A percentile compares a stretch with the other conserved stretches of the same genome.
phyloP scores from a whole-genome alignment of 2,797 vertebrate species.

The Pangasius krempfi region DNA sequence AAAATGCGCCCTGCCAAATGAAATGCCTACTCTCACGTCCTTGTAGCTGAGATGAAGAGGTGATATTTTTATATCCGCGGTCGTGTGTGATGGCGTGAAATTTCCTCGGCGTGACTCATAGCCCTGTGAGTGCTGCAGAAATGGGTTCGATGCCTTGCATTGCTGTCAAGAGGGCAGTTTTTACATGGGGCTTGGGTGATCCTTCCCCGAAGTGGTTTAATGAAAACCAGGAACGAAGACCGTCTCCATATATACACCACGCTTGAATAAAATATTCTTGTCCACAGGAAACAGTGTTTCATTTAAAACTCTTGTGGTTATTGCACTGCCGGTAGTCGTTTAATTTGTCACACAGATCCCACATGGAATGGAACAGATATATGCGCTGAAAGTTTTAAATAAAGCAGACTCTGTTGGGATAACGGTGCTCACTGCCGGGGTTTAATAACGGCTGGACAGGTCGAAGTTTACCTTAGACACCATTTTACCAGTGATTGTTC shows the following conservation, averaged over 20 bases:
- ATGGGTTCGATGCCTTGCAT: not conserved
- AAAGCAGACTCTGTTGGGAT: not conserved
- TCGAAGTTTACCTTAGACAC: no score
- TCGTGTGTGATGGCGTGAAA: not conserved
- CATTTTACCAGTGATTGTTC: not conserved
- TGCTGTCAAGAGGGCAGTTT: conserved; percentile 6
- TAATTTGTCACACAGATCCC: conserved; percentile 33
- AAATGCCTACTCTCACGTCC: conserved; percentile 30
- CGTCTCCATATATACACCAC: conserved; percentile 3
- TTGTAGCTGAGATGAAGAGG: conserved; percentile 26
- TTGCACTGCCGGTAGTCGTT: conserved; percentile 21
- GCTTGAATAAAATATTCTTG: conserved; percentile 23
- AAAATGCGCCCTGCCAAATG: conserved; percentile 22
- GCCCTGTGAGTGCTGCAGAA: conserved; percentile 9
- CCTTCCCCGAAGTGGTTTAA: conserved; percentile 3
- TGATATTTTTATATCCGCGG: conserved; percentile 15
- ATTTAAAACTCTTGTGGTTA: conserved; percentile 28
- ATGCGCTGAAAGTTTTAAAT: conserved; percentile 25
- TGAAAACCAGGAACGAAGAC: conserved; percentile 11
- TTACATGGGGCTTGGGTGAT: not conserved
- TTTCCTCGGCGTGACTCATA: conserved; percentile 11
- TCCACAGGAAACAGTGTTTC: conserved; percentile 24
- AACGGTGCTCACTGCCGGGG: not conserved
- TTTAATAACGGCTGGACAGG: not conserved
- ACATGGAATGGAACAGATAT: conserved; percentile 27